These are phyloP conservation scores for fruit fly (Drosophila melanogaster) DNA, from an alignment of 1,140 invertebrate genomes.

Conservation along the genomic window DNA sequence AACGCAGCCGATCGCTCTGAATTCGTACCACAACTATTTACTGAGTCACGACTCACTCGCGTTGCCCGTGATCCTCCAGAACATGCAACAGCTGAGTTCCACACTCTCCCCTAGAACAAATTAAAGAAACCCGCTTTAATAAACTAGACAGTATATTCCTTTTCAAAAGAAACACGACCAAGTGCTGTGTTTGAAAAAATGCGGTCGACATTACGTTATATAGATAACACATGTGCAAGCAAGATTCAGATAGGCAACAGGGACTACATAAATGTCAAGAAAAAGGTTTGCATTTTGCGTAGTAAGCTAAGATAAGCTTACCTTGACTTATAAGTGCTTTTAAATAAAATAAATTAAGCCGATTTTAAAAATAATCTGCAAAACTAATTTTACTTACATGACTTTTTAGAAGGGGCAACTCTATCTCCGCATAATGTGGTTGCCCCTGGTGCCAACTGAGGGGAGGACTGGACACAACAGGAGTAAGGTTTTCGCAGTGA, in stretches of 20 bases:
- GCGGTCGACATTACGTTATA: too few species aligned
- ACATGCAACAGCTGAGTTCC: constrained; percentile 38
- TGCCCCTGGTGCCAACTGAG: constrained; percentile 73
- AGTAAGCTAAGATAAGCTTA: too few species aligned
- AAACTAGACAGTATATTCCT: too few species aligned
- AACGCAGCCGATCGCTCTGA: constrained; percentile 60
- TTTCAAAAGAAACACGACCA: too few species aligned
- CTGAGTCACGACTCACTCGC: constrained; percentile 82
- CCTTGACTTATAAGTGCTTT: too few species aligned
- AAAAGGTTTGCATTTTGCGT: too few species aligned
- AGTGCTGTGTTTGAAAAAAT: too few species aligned
- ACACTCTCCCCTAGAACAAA: constrained; percentile 53
- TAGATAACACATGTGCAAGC: too few species aligned
- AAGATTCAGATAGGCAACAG: too few species aligned
- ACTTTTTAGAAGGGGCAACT: constrained; percentile 50
- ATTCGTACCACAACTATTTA: constrained; percentile 85
- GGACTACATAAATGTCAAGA: too few species aligned
- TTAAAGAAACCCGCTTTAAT: not conserved
- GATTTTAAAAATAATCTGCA: too few species aligned
- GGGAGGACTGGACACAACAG: constrained; percentile 74
- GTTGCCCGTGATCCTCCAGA: constrained; percentile 35
- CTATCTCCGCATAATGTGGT: constrained; percentile 56
- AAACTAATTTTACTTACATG: constrained; percentile 40
- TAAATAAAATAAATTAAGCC: not conserved
- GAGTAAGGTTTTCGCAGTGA: constrained; percentile 41